Conservation (phyloP, 2,888 invertebrate species). For the Tachystola acroxantha region DNA sequence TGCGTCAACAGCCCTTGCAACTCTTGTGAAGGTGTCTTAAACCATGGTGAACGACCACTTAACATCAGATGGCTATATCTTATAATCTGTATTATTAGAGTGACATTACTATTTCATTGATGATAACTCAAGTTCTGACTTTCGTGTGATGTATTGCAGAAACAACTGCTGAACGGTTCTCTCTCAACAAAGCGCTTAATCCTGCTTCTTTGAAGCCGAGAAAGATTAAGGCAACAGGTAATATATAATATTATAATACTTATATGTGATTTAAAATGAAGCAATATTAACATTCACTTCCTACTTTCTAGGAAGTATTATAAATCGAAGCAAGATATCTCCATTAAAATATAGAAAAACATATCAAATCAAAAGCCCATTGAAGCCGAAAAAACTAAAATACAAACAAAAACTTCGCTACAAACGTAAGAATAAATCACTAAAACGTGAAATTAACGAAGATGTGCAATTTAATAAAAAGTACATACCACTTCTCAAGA, state of each 20-base stretch:
- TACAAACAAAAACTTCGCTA: conserved; percentile 28
- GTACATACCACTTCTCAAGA: conserved; percentile 60
- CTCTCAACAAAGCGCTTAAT: conserved; percentile 23
- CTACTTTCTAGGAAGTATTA: conserved; percentile 26
- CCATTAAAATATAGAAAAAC: conserved; percentile 44
- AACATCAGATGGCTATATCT: too few relatives aligned
- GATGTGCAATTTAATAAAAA: conserved; percentile 48
- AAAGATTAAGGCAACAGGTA: conserved; percentile 29
- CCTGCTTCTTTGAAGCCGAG: conserved; percentile 18
- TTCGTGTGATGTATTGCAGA: conserved; percentile 22
- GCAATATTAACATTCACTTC: background rate
- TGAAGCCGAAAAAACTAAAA: conserved; percentile 49
- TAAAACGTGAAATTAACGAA: conserved; percentile 45
- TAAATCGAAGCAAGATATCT: conserved; percentile 27
- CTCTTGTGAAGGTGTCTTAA: too few relatives aligned
- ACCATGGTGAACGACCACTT: too few relatives aligned
- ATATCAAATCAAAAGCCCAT: conserved; percentile 46
- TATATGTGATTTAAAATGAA: background rate
- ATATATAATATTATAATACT: conserved; percentile 1
- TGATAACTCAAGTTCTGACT: background rate
- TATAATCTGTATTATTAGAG: too few relatives aligned
- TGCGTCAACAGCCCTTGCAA: too few relatives aligned
- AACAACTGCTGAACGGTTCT: conserved; percentile 23
- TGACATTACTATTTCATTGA: too few relatives aligned
- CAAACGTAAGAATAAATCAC: conserved; percentile 40